A percentile compares a stretch with the other conserved stretches of the same genome.
Conservation (phyloP, 2,113 vertebrate species). For the Otis tarda region DNA sequence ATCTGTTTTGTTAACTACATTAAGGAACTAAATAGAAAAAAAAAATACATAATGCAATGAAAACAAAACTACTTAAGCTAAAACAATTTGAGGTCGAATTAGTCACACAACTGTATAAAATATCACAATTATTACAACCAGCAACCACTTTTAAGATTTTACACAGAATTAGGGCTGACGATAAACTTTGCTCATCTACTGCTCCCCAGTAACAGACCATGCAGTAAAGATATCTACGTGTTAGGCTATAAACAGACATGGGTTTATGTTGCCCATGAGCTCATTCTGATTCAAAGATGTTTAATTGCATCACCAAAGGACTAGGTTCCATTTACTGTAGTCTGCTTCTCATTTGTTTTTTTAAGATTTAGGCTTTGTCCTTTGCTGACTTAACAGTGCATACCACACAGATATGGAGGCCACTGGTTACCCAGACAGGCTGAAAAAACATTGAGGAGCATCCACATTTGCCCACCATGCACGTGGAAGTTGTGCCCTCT, state of each 20-base stretch:
- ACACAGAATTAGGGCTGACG: background rate
- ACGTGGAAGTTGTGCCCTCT: background rate
- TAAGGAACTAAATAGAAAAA: background rate
- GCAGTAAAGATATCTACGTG: background rate
- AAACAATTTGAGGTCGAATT: slow-evolving; percentile 8
- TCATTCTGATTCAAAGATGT: background rate
- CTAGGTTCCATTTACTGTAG: background rate
- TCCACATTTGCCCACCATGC: background rate
- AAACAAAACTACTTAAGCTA: background rate
- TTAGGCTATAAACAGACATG: background rate
- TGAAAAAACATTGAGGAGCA: background rate
- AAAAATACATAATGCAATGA: background rate
- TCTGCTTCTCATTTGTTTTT: background rate
- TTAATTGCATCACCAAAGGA: background rate
- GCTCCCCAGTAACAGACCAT: background rate
- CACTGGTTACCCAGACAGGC: background rate
- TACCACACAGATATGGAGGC: background rate
- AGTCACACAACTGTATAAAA: slow-evolving; percentile 1
- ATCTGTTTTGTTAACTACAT: slow-evolving; percentile 12
- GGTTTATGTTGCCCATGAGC: background rate
- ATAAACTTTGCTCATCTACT: background rate
- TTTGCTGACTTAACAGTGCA: background rate
- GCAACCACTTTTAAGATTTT: background rate
- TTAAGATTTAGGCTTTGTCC: background rate
- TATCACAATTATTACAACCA: background rate